Conservation (phyloP, 2,797 vertebrate species). For the Chloroceryle amazona region DNA sequence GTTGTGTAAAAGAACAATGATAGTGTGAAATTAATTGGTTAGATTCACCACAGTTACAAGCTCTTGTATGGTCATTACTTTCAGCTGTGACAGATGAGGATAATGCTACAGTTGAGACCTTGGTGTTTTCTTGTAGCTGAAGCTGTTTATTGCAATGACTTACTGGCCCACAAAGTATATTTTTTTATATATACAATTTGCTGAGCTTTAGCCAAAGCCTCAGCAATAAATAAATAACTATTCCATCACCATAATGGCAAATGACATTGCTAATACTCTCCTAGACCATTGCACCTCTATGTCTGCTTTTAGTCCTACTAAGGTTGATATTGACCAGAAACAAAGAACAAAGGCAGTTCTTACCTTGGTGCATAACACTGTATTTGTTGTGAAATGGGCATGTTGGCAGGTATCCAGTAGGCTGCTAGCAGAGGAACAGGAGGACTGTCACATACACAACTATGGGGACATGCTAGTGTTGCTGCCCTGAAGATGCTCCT, state of each 20-base stretch:
- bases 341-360: background rate
- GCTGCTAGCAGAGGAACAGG: background rate
- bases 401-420: background rate
- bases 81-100: background rate
- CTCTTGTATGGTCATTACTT: background rate
- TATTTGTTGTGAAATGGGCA: background rate
- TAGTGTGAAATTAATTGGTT: slow-evolving; percentile 34
- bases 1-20: background rate
- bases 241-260: background rate
- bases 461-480: background rate
- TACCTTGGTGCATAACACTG: background rate
- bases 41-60: background rate
- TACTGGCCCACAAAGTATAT: background rate
- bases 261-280: background rate
- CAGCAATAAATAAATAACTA: slow-evolving; percentile 7
- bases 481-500: background rate
- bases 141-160: background rate
- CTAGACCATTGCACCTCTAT: background rate
- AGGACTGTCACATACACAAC: background rate
- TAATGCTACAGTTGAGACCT: background rate
- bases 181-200: background rate
- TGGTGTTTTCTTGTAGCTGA: background rate
- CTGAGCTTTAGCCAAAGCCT: background rate
- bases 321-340: background rate
- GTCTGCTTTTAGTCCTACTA: background rate